A percentile compares a stretch with the other conserved stretches of the same genome.
phyloP scores from a whole-genome alignment of 2,888 invertebrate genomes.

The Tridacna gigas region DNA sequence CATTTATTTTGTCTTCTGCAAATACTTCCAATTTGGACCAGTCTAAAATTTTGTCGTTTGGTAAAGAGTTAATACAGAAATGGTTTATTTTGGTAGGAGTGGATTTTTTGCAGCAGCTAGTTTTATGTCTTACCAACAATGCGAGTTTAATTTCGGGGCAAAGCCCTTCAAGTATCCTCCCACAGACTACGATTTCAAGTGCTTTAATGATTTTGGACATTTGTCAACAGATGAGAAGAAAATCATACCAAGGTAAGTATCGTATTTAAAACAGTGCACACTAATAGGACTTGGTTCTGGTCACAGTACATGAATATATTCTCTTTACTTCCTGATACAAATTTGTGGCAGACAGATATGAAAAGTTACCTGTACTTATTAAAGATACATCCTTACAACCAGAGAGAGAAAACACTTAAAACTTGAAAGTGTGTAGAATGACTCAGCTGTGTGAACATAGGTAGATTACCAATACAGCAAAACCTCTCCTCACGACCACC shows the following conservation, averaged over 20 bases:
- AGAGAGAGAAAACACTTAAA: too few species aligned
- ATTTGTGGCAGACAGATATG: too few species aligned
- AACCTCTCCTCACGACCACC: too few species aligned
- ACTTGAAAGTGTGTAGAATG: too few species aligned
- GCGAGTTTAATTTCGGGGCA: constrained; percentile 95
- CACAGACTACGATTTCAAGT: constrained; percentile 88
- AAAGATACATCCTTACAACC: too few species aligned
- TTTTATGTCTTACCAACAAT: constrained; percentile 98
- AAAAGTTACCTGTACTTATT: too few species aligned
- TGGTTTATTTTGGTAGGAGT: constrained; percentile 86
- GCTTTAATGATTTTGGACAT: constrained; percentile 92
- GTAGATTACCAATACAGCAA: too few species aligned
- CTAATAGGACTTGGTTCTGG: too few species aligned
- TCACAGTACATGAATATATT: too few species aligned
- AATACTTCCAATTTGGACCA: background rate
- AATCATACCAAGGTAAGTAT: constrained; percentile 90
- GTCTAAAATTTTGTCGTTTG: background rate
- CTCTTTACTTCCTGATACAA: too few species aligned
- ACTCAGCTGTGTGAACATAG: too few species aligned
- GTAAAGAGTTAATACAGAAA: background rate
- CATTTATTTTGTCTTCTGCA: too few species aligned
- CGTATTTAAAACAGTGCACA: background rate
- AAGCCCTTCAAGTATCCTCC: constrained; percentile 92
- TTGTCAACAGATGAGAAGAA: constrained; percentile 92
- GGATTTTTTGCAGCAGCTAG: constrained; percentile 98